phyloP scores from a whole-genome alignment of 2,797 vertebrate genomes.

The Myotis findleyi region DNA sequence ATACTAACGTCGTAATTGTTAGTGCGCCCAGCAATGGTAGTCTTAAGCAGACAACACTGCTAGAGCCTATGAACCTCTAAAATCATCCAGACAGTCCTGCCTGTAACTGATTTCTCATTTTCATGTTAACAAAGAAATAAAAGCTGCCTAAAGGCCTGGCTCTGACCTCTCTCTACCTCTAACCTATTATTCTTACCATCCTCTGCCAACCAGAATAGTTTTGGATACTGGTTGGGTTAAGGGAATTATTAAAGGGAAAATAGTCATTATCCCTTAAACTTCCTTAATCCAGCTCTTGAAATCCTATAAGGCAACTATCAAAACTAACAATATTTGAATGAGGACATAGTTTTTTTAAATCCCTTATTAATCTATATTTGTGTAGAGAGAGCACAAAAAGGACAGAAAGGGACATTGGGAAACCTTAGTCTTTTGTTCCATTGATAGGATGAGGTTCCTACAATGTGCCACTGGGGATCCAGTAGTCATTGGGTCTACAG shows the following conservation, averaged over 20 bases:
- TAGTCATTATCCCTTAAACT: not conserved
- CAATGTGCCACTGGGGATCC: not conserved
- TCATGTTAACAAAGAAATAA: not conserved
- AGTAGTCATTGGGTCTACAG: not conserved
- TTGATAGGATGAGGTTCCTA: not conserved
- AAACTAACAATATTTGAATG: constrained; percentile 13
- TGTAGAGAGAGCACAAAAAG: not conserved
- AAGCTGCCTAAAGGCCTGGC: not conserved
- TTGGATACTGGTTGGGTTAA: not conserved
- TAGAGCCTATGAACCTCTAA: not conserved
- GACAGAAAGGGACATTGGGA: not conserved
- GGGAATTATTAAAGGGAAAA: not conserved
- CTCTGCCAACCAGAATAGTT: not conserved
- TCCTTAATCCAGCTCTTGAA: not conserved
- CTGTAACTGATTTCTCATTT: not conserved
- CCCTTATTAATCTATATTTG: not conserved
- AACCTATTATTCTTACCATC: not conserved
- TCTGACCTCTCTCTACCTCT: not conserved
- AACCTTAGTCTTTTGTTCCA: not conserved
- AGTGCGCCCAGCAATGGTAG: not conserved
- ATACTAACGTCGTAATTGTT: not conserved
- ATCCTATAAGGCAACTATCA: not conserved
- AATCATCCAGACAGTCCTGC: not conserved
- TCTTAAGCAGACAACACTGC: not conserved
- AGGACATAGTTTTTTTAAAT: not conserved